These are phyloP conservation scores for Holothuria scabra DNA, from an alignment of 53 echinoderm and acorn worm genomes.

Conservation along the genomic window DNA sequence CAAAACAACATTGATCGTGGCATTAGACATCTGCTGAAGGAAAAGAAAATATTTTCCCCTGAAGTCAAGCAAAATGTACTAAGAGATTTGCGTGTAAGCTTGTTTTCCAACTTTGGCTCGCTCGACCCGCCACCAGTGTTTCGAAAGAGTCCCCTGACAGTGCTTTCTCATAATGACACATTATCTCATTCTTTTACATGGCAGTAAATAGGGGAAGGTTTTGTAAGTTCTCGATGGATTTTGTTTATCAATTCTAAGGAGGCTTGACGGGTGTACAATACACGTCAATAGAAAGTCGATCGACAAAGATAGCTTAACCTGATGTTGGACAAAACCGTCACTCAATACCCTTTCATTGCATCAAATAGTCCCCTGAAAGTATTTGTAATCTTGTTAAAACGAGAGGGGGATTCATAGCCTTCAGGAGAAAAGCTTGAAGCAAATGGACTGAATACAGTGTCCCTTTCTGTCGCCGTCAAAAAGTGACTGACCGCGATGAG, in stretches of 20 bases:
- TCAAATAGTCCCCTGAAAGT: not conserved
- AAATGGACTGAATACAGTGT: not conserved
- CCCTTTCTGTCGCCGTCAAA: not conserved
- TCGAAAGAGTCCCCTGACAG: not conserved
- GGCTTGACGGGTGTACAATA: slow-evolving; percentile 19
- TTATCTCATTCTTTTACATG: slow-evolving; percentile 22
- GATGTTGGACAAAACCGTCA: slow-evolving; percentile 27
- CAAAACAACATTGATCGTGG: too few relatives aligned
- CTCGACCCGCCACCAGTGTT: too few relatives aligned
- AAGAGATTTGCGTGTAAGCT: too few relatives aligned
- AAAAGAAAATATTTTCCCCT: too few relatives aligned
- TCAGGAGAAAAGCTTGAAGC: slow-evolving; percentile 3
- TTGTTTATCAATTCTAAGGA: slow-evolving; percentile 19
- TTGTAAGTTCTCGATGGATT: slow-evolving; percentile 18
- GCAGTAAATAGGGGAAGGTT: slow-evolving; percentile 26
- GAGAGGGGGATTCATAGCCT: slow-evolving; percentile 12
- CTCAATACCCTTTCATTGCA: slow-evolving; percentile 29
- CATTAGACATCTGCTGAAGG: too few relatives aligned
- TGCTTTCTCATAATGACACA: slow-evolving; percentile 10
- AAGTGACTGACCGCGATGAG: slow-evolving; percentile 2
- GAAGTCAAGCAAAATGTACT: too few relatives aligned
- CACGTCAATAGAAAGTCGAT: not conserved
- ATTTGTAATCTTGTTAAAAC: slow-evolving; percentile 40
- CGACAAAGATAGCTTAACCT: slow-evolving; percentile 31
- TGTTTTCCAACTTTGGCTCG: too few relatives aligned